Base-by-base conservation (phyloP, 2,888 invertebrate genomes). In the Gonocerus acuteangulatus region DNA sequence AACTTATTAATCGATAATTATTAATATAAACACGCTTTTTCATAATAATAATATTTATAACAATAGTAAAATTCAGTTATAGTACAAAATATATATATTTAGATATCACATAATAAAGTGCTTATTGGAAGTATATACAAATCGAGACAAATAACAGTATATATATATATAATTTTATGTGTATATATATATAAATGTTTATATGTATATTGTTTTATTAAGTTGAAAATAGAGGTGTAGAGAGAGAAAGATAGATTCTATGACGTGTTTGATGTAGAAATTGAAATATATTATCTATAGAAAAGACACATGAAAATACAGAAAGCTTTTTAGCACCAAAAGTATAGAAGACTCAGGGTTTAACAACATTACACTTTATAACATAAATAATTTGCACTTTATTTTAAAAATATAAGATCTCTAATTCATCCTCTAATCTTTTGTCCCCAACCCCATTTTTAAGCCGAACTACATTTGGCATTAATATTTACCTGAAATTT, bases 51-150 rank as follows among this genome's bases (percentile, higher is more conserved):
- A 57, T 57, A 57, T 45, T 57, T 45, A 57, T 57, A 57, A 57
- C 47, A 54, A 54, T 54, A 54, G 54, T 54, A 54, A 54, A 54
- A 54, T 54, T 54, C 54, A 54, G 54, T 54, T 54, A 54, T 54
- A 54, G 54, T 54, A 54, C 54, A 54, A 54, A 54, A 54, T 54
- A 54, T 54, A 54, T 54, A 54, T 54, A 54, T 54, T 54, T 54
- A 58, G 58, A 58, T 58, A 58, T 58, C 58, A 58, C 58, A 58
- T 58, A 58, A 58, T 58, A 47, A 58, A 58, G 45, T 58, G 58
- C 58, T 58, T 47, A 58, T 34, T 45, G 48, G 58, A 58, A 58
- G 48, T 58, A 58, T 58, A 32, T 58, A 58, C 48, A 58, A 47
- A 58, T 58, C 48, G 47, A 58, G 58, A 47, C 45, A 58, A 58